Conservation (phyloP, 2,797 vertebrate genomes). For the Notoglanidium macrostoma region DNA sequence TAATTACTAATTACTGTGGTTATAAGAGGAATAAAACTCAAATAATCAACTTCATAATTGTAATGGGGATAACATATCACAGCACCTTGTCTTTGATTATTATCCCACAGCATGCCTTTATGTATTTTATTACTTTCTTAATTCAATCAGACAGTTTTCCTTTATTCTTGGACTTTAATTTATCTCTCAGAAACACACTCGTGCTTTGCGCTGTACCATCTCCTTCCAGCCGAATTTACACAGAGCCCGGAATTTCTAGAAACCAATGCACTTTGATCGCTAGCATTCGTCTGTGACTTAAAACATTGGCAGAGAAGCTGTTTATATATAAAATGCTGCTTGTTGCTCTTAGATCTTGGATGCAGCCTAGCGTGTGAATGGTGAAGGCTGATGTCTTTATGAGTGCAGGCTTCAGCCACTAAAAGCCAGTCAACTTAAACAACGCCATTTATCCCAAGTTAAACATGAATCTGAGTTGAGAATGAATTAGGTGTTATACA, state of each 20-base stretch:
- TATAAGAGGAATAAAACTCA: not conserved
- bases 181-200: not conserved
- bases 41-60: not conserved
- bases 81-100: not conserved
- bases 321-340: constrained; percentile 53
- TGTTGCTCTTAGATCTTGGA: constrained; percentile 37
- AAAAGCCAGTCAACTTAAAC: not conserved
- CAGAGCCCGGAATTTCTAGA: constrained; percentile 52
- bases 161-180: not conserved
- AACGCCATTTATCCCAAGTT: constrained; percentile 23
- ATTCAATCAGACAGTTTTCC: not conserved
- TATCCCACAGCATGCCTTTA: not conserved
- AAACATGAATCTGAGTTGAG: constrained; percentile 16
- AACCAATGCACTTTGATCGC: constrained; percentile 58
- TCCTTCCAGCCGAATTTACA: constrained; percentile 61
- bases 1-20: not conserved
- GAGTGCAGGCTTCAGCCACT: not conserved
- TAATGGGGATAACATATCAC: too few species aligned
- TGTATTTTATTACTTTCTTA: not conserved
- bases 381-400: constrained; percentile 36
- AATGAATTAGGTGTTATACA: constrained; percentile 24
- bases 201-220: constrained; percentile 39
- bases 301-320: constrained; percentile 54
- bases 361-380: constrained; percentile 21
- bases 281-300: constrained; percentile 54